These are phyloP conservation scores for Zootermopsis nevadensis DNA, from an alignment of 2,888 invertebrate species.

Conservation along the genomic window DNA sequence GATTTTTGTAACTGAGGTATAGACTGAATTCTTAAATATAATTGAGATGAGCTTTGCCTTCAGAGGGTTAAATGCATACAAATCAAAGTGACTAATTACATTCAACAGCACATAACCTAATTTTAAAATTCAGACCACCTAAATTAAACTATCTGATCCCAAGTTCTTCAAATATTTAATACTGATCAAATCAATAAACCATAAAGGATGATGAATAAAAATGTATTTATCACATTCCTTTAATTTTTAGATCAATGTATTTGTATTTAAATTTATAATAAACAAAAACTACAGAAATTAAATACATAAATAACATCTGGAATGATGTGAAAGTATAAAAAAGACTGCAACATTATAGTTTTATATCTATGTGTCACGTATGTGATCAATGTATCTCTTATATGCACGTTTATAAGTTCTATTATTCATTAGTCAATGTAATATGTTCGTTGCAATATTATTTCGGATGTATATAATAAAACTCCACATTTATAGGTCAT, in stretches of 20 bases:
- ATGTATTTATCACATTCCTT: conserved; percentile 4
- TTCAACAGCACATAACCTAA: neutral
- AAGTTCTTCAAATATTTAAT: conserved; percentile 5
- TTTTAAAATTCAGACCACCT: neutral
- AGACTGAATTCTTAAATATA: too few relatives aligned
- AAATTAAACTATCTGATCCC: neutral
- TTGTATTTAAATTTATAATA: neutral
- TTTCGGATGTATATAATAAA: neutral
- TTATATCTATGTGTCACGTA: neutral
- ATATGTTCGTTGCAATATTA: conserved; percentile 7
- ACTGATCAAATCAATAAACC: neutral
- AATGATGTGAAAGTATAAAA: neutral
- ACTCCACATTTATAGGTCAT: neutral
- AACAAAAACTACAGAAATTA: too few relatives aligned
- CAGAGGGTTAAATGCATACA: neutral
- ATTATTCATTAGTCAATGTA: neutral
- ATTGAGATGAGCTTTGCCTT: too few relatives aligned
- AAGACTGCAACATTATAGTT: neutral
- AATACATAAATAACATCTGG: neutral
- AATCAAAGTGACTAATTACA: neutral
- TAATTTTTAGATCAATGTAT: neutral
- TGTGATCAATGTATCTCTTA: neutral
- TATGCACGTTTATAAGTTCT: neutral
- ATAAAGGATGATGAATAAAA: neutral
- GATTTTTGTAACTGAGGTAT: too few relatives aligned